Conservation (phyloP, 2,797 vertebrate genomes). For the Catharus ustulatus region DNA sequence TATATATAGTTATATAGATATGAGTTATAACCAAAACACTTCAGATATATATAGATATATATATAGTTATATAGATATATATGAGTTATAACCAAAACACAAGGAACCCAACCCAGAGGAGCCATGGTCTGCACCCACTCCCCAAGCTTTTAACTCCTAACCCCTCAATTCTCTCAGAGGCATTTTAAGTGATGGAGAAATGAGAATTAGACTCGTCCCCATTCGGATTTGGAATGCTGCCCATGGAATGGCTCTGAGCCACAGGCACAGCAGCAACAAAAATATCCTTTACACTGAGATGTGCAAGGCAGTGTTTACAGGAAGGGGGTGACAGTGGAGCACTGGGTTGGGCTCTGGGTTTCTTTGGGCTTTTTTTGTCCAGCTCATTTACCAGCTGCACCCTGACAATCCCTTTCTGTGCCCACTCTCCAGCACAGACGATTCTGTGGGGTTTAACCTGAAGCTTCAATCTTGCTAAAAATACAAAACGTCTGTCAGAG, state of each 20-base stretch:
- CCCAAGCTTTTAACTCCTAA: neutral
- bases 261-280: neutral
- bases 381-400: neutral
- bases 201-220: neutral
- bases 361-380: neutral
- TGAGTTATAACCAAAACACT: too few relatives aligned
- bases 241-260: neutral
- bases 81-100: neutral
- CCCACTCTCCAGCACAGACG: neutral
- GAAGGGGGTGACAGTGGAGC: neutral
- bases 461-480: neutral
- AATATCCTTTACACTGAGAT: neutral
- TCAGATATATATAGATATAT: too few relatives aligned
- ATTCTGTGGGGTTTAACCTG: neutral
- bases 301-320: neutral
- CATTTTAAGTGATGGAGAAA: neutral
- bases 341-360: neutral
- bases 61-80: too few relatives aligned
- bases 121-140: neutral
- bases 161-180: rapidly evolving
- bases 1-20: too few relatives aligned
- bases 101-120: neutral
- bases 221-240: too few relatives aligned
- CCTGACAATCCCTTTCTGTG: neutral
- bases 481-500: neutral